A percentile compares a stretch with the other conserved stretches of the same genome.
Conservation (phyloP, 2,113 vertebrate species). For the Neopipo cinnamomea region DNA sequence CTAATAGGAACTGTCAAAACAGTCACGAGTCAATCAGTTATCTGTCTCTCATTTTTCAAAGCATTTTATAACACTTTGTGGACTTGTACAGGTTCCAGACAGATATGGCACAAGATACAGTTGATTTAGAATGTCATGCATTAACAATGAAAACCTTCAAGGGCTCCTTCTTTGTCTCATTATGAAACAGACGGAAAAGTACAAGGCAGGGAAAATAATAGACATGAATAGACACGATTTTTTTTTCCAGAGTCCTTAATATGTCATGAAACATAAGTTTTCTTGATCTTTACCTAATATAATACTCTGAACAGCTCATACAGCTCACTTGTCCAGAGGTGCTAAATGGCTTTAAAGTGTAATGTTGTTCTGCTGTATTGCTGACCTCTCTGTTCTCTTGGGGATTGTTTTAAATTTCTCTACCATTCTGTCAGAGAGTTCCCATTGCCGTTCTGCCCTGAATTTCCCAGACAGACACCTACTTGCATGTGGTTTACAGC, state of each 20-base stretch:
- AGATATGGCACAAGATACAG: background rate
- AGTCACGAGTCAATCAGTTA: slow-evolving; percentile 5
- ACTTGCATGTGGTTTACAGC: background rate
- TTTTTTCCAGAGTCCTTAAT: background rate
- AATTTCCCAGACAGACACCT: background rate
- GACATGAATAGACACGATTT: background rate
- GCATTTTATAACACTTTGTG: background rate
- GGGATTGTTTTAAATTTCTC: background rate
- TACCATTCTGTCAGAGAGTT: background rate
- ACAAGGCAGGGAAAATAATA: background rate
- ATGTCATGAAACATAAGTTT: background rate
- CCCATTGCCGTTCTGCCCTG: background rate
- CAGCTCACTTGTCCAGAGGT: background rate
- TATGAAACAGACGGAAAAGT: slow-evolving; percentile 8
- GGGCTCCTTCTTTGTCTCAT: background rate
- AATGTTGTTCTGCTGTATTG: background rate
- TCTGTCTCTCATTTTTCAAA: background rate
- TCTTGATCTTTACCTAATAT: background rate
- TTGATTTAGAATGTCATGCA: background rate
- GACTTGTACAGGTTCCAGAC: background rate
- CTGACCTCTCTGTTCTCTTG: background rate
- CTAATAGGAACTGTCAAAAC: slow-evolving; percentile 23
- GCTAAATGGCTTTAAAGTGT: background rate
- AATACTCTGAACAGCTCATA: background rate
- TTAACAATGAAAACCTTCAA: background rate